A percentile compares a stretch with the other conserved stretches of the same genome.
These are phyloP conservation scores for Mechanitis mazaeus DNA, from an alignment of 2,888 invertebrate genomes.

Conservation along the genomic window DNA sequence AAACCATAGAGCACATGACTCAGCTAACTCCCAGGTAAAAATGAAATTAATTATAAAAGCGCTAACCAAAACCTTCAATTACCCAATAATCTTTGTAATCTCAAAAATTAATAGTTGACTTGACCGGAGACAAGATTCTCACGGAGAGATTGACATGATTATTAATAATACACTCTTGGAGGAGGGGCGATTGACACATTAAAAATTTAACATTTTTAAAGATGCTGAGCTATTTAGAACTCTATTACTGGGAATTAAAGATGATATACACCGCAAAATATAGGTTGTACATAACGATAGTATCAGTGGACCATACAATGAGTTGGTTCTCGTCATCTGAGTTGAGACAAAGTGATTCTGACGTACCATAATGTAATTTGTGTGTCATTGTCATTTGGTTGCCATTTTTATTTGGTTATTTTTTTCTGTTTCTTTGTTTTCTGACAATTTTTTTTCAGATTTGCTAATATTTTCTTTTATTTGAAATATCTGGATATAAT, in stretches of 20 bases:
- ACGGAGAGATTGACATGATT: conserved; percentile 69
- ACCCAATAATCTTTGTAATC: conserved; percentile 65
- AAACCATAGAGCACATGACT: conserved; percentile 42
- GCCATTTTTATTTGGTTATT: conserved; percentile 7
- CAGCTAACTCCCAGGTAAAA: conserved; percentile 60
- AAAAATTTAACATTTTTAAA: conserved; percentile 36
- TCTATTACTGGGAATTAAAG: conserved; percentile 29
- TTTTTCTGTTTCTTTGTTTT: conserved; percentile 1
- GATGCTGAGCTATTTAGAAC: conserved; percentile 27
- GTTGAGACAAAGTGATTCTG: conserved; percentile 68
- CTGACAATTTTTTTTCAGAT: neutral
- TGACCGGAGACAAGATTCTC: conserved; percentile 58
- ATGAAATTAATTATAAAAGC: conserved; percentile 63
- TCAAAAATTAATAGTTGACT: conserved; percentile 64
- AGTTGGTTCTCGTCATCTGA: conserved; percentile 53
- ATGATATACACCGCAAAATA: conserved; percentile 11
- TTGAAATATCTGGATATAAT: too few relatives aligned
- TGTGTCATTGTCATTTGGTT: conserved; percentile 50
- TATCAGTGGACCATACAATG: conserved; percentile 53
- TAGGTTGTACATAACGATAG: conserved; percentile 48
- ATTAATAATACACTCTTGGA: conserved; percentile 54
- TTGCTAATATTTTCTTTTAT: too few relatives aligned
- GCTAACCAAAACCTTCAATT: conserved; percentile 63
- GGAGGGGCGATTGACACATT: conserved; percentile 72
- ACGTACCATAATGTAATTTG: conserved; percentile 60